Evolutionary conservation across 1,140 invertebrate species (phyloP).

Genomic region (Whitmania pigra): DNA sequence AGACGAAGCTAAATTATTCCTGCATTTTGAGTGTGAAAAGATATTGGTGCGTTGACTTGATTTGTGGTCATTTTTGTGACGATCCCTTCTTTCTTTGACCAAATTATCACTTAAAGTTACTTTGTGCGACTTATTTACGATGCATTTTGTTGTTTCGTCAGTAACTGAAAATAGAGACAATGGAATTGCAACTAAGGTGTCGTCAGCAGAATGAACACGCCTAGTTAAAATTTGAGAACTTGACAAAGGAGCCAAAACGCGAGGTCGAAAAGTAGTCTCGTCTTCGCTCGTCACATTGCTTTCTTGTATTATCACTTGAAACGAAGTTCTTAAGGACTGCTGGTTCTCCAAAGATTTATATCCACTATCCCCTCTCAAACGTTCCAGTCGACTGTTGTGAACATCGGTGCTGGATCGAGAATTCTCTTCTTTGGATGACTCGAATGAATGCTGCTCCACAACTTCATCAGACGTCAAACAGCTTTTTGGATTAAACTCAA

Average conservation of each 20-base stretch:
- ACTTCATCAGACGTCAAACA: neutral
- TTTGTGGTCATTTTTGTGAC: slow-evolving; percentile 37
- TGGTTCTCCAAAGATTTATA: slow-evolving; percentile 48
- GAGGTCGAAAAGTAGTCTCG: neutral
- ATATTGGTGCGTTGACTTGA: slow-evolving; percentile 35
- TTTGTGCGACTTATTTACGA: neutral
- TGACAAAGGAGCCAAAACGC: neutral
- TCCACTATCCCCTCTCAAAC: slow-evolving; percentile 47
- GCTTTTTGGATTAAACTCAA: no score
- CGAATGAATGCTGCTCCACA: neutral
- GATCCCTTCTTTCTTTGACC: slow-evolving; percentile 41
- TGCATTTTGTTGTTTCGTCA: neutral
- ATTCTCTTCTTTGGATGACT: slow-evolving; percentile 36
- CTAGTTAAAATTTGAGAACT: slow-evolving; percentile 12
- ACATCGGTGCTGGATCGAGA: slow-evolving; percentile 39
- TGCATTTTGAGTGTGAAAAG: slow-evolving; percentile 22
- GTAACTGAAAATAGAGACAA: slow-evolving; percentile 1
- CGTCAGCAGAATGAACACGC: slow-evolving; percentile 5
- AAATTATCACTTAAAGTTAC: slow-evolving; percentile 23
- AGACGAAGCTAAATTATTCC: neutral
- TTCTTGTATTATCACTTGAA: slow-evolving; percentile 2
- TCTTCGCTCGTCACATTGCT: slow-evolving; percentile 14
- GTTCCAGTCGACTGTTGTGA: slow-evolving; percentile 35
- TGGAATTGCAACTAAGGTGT: neutral
- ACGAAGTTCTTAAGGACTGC: slow-evolving; percentile 21